Conservation (phyloP, 2,113 vertebrate species). For the Salvator merianae region DNA sequence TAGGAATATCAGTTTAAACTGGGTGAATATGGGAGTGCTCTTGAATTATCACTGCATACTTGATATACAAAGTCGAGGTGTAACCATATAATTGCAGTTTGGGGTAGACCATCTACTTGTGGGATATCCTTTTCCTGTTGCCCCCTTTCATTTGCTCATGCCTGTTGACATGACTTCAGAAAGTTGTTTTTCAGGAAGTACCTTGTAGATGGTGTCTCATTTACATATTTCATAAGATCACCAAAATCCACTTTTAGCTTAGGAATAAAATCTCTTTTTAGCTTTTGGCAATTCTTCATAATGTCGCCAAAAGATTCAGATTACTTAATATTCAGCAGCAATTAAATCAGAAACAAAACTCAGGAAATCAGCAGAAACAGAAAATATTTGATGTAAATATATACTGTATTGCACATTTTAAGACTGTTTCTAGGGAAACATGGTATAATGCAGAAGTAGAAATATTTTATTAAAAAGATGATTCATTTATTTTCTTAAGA, state of each 20-base stretch:
- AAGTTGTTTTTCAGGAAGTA: background rate
- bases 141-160: background rate
- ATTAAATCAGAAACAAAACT: background rate
- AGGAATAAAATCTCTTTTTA: background rate
- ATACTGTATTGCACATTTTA: background rate
- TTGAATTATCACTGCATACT: constrained; percentile 7
- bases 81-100: background rate
- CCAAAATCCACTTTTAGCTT: background rate
- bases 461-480: too few species aligned
- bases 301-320: background rate
- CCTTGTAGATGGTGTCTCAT: background rate
- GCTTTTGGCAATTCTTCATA: background rate
- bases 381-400: background rate
- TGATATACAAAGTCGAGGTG: background rate
- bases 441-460: background rate
- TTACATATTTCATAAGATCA: background rate
- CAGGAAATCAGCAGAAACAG: background rate
- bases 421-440: background rate
- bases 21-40: background rate
- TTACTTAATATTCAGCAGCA: background rate
- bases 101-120: background rate
- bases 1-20: background rate
- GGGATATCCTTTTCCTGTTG: background rate
- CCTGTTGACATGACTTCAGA: background rate
- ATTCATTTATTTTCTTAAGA: background rate